A percentile compares a stretch with the other conserved stretches of the same genome.
phyloP scores from a whole-genome alignment of 2,797 vertebrate genomes.

The Phyllotis vaccarum region DNA sequence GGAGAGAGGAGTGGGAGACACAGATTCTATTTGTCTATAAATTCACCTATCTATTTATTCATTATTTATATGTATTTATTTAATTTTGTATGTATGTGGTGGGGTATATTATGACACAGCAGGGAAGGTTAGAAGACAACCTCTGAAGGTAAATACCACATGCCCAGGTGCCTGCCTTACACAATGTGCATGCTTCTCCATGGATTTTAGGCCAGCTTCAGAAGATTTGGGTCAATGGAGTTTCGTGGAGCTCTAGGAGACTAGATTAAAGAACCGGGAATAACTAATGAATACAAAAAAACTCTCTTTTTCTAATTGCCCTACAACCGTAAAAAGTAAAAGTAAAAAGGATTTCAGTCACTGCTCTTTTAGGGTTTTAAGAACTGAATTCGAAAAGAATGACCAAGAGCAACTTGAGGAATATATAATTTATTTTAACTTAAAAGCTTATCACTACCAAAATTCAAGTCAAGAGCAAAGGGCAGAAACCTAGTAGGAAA shows the following conservation, averaged over 20 bases:
- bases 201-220: neutral
- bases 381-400: neutral
- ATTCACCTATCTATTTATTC: neutral
- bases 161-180: neutral
- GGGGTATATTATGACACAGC: neutral
- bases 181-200: neutral
- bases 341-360: neutral
- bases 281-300: too few relatives aligned
- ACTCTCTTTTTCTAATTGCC: too few relatives aligned
- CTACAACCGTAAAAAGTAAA: neutral
- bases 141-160: neutral
- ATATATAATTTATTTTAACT: neutral
- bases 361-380: neutral
- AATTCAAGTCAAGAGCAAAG: neutral
- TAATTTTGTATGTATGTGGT: neutral
- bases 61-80: neutral
- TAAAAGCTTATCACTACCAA: neutral
- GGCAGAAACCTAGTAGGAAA: neutral
- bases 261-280: neutral
- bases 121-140: neutral
- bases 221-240: neutral
- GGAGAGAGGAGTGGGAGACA: neutral
- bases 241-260: neutral
- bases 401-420: neutral
- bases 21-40: neutral